Percentiles rank a stretch among this genome's conserved stretches.
phyloP scores from a whole-genome alignment of 2,113 vertebrate species.

The Diadophis punctatus region DNA sequence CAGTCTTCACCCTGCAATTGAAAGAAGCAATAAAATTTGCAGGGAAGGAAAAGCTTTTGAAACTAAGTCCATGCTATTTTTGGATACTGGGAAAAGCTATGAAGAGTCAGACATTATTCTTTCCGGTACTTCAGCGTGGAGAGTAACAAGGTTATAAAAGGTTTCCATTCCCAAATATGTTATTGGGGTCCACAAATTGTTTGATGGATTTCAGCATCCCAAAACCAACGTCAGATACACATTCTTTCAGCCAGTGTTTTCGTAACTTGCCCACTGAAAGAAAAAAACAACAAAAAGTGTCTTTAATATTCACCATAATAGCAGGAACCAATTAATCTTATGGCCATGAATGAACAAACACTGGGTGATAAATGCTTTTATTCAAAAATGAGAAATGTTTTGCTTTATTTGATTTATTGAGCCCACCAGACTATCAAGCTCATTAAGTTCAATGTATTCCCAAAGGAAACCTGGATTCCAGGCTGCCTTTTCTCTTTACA shows the following conservation, averaged over 20 bases:
- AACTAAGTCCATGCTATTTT: constrained; percentile 71
- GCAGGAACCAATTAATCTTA: constrained; percentile 96
- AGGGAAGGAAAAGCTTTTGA: constrained; percentile 55
- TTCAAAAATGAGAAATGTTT: constrained; percentile 99
- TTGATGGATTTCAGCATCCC: constrained; percentile 97
- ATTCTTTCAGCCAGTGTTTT: constrained; percentile 95
- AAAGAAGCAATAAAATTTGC: constrained; percentile 54
- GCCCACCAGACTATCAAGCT: constrained; percentile 99
- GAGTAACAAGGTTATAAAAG: constrained; percentile 81
- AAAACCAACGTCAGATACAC: constrained; percentile 87
- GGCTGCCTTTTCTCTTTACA: constrained; percentile 74
- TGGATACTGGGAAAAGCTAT: constrained; percentile 73
- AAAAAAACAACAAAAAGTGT: constrained; percentile 61
- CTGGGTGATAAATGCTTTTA: constrained; percentile 99
- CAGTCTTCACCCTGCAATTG: constrained; percentile 55
- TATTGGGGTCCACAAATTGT: constrained; percentile 92
- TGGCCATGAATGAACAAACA: constrained; percentile 98
- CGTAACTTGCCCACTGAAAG: constrained; percentile 97
- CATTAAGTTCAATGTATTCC: constrained; percentile 95
- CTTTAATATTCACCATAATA: constrained; percentile 81
- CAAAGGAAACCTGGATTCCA: constrained; percentile 85
- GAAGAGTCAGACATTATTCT: constrained; percentile 57
- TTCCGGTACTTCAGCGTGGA: constrained; percentile 50
- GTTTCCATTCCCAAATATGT: constrained; percentile 97
- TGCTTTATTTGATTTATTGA: constrained; percentile 99